Evolutionary conservation across 2,888 invertebrate species (phyloP), one percentile per base, ranked within the genome.

Genomic region (Poecilus cupreus): DNA sequence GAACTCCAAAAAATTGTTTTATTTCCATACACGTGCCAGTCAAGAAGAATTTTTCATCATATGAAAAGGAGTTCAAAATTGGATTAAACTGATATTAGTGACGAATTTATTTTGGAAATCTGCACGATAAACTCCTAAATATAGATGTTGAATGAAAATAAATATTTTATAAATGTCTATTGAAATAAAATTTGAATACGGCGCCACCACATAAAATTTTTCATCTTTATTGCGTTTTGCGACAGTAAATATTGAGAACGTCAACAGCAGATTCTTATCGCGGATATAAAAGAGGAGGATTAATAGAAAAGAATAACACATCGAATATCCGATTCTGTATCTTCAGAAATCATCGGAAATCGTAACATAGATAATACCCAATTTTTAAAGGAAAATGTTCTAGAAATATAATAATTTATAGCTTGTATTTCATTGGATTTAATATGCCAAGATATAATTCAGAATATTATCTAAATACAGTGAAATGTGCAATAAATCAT

Each of bases 381-480:
- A 5, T 43, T 43, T 43, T 11, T 43, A n/a, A 43, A 43, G 43
- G n/a, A 43, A 43, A 43, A 43, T 43, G 43, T 43, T 43, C n/a
- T n/a, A 43, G 2, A 43, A 43, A n/a, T 43, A 43, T 1, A 11
- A n/a, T n/a, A n/a, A 43, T 43, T 43, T 43, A 43, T 43, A 3
- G 3, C 1, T 43, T 43, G n/a, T 43, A 43, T 43, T n/a, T 43
- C 3, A 43, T 8, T 11, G 43, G 43, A 43, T 2, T 43, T 43
- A 43, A 43, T 43, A 43, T 43, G 43, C 43, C 60, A 60, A 26
- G 54, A 60, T 60, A 60, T 60, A 60, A 60, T 26, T 60, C 13
- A 43, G 32, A 43, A 43, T 43, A n/a, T 43, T 43, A 43, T 43
- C 43, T 43, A 5, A n/a, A n/a, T n/a, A 43, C n/a, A 2, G 43